Evolutionary conservation across 2,888 invertebrate genomes (phyloP).

Genomic region (Lasius fuliginosus): DNA sequence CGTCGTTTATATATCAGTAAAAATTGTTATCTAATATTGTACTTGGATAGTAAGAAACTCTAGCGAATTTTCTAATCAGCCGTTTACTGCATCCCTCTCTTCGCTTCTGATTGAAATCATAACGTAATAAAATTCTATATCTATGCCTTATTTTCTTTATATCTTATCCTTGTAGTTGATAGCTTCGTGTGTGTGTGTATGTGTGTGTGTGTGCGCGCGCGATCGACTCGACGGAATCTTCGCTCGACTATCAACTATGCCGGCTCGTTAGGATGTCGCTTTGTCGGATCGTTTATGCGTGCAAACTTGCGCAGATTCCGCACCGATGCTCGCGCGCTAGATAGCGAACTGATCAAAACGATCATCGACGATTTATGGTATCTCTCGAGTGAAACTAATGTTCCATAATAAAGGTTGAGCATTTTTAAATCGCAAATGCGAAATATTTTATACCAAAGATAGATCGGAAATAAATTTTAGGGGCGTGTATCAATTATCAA

Average conservation of each 20-base stretch:
- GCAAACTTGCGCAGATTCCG: constrained; percentile 57
- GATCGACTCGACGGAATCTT: constrained; percentile 43
- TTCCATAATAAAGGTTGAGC: constrained; percentile 17
- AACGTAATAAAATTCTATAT: constrained; percentile 16
- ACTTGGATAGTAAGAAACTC: not conserved
- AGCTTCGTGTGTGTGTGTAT: not conserved
- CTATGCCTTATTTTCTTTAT: constrained; percentile 32
- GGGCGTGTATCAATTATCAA: not conserved
- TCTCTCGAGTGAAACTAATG: constrained; percentile 31
- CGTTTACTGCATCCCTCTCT: not conserved
- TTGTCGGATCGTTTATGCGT: constrained; percentile 56
- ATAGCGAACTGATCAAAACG: constrained; percentile 48
- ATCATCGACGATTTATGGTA: constrained; percentile 52
- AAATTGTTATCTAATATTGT: not conserved
- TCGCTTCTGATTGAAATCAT: not conserved
- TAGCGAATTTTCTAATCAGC: not conserved
- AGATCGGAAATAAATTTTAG: not conserved
- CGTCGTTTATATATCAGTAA: not conserved
- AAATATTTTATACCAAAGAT: not conserved
- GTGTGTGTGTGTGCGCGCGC: not conserved
- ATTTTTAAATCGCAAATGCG: not conserved
- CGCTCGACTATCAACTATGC: constrained; percentile 52
- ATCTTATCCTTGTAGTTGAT: constrained; percentile 43
- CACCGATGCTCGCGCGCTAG: constrained; percentile 50
- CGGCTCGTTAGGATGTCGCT: constrained; percentile 53